phyloP scores from a whole-genome alignment of 1,140 invertebrate species.

The Proales similis region DNA sequence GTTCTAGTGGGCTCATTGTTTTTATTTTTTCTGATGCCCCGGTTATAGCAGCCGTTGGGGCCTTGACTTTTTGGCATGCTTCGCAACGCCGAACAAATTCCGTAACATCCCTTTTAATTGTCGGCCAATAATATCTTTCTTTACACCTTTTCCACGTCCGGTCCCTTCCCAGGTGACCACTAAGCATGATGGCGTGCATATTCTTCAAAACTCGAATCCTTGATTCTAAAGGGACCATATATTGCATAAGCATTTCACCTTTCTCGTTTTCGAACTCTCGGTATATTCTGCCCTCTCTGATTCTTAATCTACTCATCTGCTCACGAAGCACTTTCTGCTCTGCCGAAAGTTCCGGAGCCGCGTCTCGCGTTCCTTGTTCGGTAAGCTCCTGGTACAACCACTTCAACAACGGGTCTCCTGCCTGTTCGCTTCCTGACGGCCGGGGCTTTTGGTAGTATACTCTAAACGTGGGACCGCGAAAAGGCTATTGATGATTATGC shows the following conservation, averaged over 20 bases:
- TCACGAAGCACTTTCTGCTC: too few species aligned
- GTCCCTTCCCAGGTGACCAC: conserved; percentile 23
- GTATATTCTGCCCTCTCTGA: conserved; percentile 11
- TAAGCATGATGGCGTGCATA: conserved; percentile 26
- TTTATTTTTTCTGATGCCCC: background rate
- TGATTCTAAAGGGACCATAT: conserved; percentile 6
- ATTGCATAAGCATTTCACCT: conserved; percentile 7
- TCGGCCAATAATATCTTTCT: background rate
- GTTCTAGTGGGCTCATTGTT: conserved; percentile 1
- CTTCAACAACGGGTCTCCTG: too few species aligned
- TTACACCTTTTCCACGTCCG: background rate
- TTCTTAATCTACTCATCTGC: too few species aligned
- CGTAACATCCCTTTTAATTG: background rate
- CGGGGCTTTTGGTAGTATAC: too few species aligned
- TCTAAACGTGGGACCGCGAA: too few species aligned
- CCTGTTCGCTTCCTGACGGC: too few species aligned
- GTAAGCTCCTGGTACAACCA: too few species aligned
- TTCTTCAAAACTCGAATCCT: conserved; percentile 1
- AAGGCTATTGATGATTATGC: too few species aligned
- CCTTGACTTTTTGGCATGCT: conserved; percentile 28
- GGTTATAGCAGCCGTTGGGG: conserved; percentile 1
- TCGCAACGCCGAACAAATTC: background rate
- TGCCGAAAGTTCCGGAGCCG: too few species aligned
- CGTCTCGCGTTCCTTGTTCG: too few species aligned
- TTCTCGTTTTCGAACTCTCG: conserved; percentile 1